Conservation (phyloP, 2,888 invertebrate species). For the Auanema freiburgensis region DNA sequence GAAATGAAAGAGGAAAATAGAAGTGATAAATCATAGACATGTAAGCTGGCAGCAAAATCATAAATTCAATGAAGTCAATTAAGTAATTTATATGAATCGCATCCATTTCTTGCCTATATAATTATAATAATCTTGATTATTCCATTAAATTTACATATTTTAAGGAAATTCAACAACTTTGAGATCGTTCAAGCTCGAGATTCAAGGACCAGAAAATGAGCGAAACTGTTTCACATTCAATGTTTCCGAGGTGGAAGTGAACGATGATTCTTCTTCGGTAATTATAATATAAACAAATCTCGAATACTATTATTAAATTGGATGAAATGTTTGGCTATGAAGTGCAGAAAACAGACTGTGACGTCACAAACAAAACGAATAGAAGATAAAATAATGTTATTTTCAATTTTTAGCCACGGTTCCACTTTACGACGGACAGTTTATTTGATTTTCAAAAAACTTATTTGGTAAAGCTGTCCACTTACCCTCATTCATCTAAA, state of each 20-base stretch:
- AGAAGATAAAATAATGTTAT: constrained; percentile 6
- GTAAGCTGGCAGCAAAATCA: not conserved
- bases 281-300: not conserved
- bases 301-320: not conserved
- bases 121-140: not conserved
- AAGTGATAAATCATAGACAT: not conserved
- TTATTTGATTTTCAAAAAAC: constrained; percentile 52
- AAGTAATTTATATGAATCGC: too few species aligned
- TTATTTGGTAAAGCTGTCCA: constrained; percentile 49
- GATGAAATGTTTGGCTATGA: not conserved
- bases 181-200: constrained; percentile 54
- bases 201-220: constrained; percentile 44
- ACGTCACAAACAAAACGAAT: constrained; percentile 3
- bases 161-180: constrained; percentile 49
- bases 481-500: constrained; percentile 36
- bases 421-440: constrained; percentile 58
- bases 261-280: constrained; percentile 25
- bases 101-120: not conserved
- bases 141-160: constrained; percentile 11
- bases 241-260: constrained; percentile 48
- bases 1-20: not conserved
- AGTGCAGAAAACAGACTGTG: constrained; percentile 9
- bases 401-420: constrained; percentile 52
- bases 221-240: constrained; percentile 58
- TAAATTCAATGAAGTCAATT: not conserved